Conservation (phyloP, 2,888 invertebrate genomes). For the Xestia rhomboidea region DNA sequence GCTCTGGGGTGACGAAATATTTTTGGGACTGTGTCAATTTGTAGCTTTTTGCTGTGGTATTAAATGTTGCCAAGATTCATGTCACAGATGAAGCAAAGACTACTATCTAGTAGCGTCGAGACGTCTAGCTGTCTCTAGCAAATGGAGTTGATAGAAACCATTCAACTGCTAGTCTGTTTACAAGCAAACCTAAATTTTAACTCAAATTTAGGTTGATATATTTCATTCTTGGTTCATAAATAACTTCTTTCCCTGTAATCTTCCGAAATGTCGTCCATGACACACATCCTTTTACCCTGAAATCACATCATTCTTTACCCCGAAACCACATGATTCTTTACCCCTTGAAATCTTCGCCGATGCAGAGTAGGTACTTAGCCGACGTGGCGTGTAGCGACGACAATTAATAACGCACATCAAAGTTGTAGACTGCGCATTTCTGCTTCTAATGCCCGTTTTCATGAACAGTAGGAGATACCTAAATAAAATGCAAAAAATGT, state of each 20-base stretch:
- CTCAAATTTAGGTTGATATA: neutral
- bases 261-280: neutral
- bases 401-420: slow-evolving; percentile 65
- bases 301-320: too few species aligned
- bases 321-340: slow-evolving; percentile 9
- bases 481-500: neutral
- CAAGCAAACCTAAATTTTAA: neutral
- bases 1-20: neutral
- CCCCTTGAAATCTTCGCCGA: slow-evolving; percentile 1
- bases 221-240: slow-evolving; percentile 9
- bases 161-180: neutral
- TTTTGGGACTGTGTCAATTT: slow-evolving; percentile 34
- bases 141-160: neutral
- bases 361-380: slow-evolving; percentile 12
- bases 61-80: slow-evolving; percentile 31
- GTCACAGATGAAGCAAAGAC: slow-evolving; percentile 7
- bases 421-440: slow-evolving; percentile 49
- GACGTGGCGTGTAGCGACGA: slow-evolving; percentile 19
- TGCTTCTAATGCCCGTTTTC: slow-evolving; percentile 40
- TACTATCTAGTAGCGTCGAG: neutral
- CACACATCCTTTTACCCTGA: neutral
- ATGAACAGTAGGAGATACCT: neutral
- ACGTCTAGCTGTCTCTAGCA: neutral
- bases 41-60: neutral
- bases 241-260: slow-evolving; percentile 5